Evolutionary conservation across 1,140 invertebrate species (phyloP), one percentile per base, ranked within the genome.

Genomic region (Scaptomyza hsui): DNA sequence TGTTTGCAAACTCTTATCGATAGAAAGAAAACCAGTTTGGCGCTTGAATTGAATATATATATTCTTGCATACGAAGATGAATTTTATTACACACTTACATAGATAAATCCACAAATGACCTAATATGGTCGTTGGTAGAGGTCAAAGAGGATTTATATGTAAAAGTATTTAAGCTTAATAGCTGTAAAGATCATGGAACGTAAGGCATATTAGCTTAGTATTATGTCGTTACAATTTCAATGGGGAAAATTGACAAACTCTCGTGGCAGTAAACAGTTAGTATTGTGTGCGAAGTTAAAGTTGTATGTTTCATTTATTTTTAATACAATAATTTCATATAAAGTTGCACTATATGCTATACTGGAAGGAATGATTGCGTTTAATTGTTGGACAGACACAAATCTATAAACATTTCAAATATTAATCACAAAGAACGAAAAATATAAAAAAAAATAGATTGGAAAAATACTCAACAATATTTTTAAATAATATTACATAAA

Each of bases 361-460:
- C 75, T 83, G 80, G 80, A 83, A 83, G 80, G 80, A 83, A 83
- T 83, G 80, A 83, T 85, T 83, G 80, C 80, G 65, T 78, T 85
- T 76, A 79, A 85, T 85, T 83, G 72, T 70, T 83, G 80, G 76
- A 83, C 80, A 83, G 59, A 85, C 78, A 60, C 55, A 63, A 75
- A 72, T 70, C 49, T 70, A 72, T 68, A 59, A 48, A 42, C 35
- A 44, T 49, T 57, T 49, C 44, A 77, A 62, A 77, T 67, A 59
- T 53, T 47, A 52, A 56, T 64, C 21, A 70, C 49, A 21, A 42
- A 55, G 26, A 39, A 45, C 19, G 15, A 52, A 60, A 68, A 24
- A 29, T 45, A 60, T 16, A 45, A 19, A 68, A 24, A 29, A 53
- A 61, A 13, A 45, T 19, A 29, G 51, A 24, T 26, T 35, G 15